phyloP scores from a whole-genome alignment of 2,888 invertebrate species.

The Apamea epomidion region DNA sequence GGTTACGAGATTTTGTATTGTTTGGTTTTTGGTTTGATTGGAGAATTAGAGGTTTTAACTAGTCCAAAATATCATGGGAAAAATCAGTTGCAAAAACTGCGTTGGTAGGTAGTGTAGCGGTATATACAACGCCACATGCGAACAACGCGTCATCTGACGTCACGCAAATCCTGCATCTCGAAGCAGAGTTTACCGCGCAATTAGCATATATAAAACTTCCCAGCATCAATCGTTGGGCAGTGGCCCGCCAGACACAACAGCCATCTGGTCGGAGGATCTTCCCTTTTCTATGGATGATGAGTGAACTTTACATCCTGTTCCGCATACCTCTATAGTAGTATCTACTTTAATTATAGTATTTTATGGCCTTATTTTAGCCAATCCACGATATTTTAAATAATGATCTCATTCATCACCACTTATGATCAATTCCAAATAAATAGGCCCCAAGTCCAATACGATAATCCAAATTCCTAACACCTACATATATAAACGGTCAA shows the following conservation, averaged over 20 bases:
- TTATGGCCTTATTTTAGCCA: not conserved
- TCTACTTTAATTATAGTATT: not conserved
- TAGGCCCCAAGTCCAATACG: not conserved
- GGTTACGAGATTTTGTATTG: conserved; percentile 38
- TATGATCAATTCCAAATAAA: not conserved
- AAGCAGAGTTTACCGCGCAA: no score
- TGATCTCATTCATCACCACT: not conserved
- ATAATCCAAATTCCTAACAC: not conserved
- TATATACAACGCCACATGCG: no score
- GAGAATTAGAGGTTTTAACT: conserved; percentile 24
- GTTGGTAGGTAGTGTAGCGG: not conserved
- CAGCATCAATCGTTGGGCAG: no score
- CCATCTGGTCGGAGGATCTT: no score
- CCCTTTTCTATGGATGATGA: no score
- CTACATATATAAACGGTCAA: not conserved
- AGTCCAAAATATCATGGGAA: conserved; percentile 1
- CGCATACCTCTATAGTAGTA: not conserved
- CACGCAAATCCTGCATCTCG: no score
- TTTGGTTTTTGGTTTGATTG: conserved; percentile 20
- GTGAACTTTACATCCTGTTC: no score
- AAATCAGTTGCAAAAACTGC: not conserved
- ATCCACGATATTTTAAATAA: not conserved
- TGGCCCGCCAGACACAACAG: no score
- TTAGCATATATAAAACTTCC: no score
- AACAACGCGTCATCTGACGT: no score